phyloP scores from a whole-genome alignment of 1,140 invertebrate genomes.

The Pomacea maculata region DNA sequence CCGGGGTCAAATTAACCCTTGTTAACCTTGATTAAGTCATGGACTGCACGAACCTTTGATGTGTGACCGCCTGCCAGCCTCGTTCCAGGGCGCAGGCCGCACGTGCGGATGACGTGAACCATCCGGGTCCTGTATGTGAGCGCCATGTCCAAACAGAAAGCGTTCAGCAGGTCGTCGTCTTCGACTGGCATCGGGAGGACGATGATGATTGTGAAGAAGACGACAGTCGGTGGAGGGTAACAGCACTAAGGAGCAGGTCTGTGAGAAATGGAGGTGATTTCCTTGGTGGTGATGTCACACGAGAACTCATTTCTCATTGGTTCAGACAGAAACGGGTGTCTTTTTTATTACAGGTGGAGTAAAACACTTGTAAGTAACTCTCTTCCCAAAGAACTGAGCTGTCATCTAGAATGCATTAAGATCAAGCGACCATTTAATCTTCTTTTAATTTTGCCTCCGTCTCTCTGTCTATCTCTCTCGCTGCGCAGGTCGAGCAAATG shows the following conservation, averaged over 20 bases:
- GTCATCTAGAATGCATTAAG: too few species aligned
- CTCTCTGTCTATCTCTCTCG: too few species aligned
- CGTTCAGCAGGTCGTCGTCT: not conserved
- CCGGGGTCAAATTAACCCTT: conserved; percentile 23
- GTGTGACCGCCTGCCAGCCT: conserved; percentile 1
- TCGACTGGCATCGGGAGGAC: not conserved
- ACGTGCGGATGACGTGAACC: conserved; percentile 14
- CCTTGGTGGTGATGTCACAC: not conserved
- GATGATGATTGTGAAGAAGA: conserved; percentile 3
- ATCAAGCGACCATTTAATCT: too few species aligned
- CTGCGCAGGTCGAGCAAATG: too few species aligned
- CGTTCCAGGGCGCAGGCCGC: not conserved
- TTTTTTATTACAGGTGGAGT: too few species aligned
- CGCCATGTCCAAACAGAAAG: not conserved
- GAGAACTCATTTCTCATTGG: too few species aligned
- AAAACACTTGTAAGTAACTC: too few species aligned
- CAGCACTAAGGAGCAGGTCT: not conserved
- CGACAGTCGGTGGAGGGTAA: not conserved
- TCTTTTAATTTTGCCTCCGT: too few species aligned
- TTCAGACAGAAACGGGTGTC: too few species aligned
- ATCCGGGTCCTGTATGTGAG: not conserved
- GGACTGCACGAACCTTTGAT: conserved; percentile 9
- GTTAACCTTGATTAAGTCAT: conserved; percentile 26
- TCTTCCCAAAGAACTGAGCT: too few species aligned
- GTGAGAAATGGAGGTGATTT: not conserved